These are phyloP conservation scores for Alectura lathami DNA, from an alignment of 2,113 vertebrate genomes.

Conservation along the genomic window DNA sequence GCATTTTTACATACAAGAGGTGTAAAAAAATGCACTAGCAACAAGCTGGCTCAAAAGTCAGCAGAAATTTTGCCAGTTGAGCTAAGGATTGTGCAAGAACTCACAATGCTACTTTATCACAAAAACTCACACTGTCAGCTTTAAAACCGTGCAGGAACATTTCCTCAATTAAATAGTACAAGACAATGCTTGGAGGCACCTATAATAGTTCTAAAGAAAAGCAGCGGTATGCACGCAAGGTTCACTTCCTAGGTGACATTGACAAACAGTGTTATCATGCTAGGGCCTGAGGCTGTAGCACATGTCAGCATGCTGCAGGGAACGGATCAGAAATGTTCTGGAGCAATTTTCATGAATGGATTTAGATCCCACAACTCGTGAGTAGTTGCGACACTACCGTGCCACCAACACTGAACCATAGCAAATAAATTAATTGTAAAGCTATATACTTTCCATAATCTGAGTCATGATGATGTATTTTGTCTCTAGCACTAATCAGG, in stretches of 20 bases:
- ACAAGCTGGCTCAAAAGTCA: background rate
- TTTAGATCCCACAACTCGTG: background rate
- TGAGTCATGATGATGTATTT: background rate
- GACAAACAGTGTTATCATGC: fast-evolving
- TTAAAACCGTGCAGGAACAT: background rate
- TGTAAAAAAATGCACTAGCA: background rate
- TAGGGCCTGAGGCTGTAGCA: background rate
- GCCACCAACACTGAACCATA: background rate
- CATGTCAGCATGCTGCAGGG: background rate
- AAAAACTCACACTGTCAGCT: background rate
- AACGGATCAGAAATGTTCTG: background rate
- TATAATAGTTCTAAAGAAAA: background rate
- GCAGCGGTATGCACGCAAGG: background rate
- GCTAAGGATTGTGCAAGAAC: background rate
- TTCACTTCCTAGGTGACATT: background rate
- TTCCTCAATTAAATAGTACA: background rate
- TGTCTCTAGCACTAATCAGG: background rate
- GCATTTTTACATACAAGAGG: background rate
- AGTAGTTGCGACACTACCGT: background rate
- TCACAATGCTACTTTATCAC: background rate
- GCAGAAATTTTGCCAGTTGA: background rate
- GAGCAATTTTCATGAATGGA: background rate
- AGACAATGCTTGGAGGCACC: background rate
- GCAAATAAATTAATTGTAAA: background rate
- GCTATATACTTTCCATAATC: background rate